These are phyloP conservation scores for Malthinus seriepunctatus DNA, from an alignment of 2,888 invertebrate genomes.

Conservation along the genomic window DNA sequence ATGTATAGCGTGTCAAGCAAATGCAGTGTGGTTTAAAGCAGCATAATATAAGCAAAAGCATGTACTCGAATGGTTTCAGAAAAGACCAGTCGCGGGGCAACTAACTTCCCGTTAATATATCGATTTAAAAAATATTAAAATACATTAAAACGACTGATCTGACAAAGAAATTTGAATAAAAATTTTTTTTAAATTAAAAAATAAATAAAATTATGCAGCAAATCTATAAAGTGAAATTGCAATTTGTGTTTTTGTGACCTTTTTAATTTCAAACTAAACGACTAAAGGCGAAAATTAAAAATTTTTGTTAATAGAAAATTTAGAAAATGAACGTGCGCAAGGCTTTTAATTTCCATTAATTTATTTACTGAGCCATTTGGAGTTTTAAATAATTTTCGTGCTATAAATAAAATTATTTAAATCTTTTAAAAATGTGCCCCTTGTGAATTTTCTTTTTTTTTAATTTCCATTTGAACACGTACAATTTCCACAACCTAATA, in stretches of 20 bases:
- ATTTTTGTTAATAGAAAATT: constrained; percentile 23
- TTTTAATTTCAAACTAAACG: constrained; percentile 38
- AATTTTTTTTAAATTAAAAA: constrained; percentile 27
- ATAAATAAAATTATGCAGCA: constrained; percentile 50
- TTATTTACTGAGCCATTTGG: neutral
- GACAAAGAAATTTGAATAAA: constrained; percentile 33
- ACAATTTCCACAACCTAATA: constrained; percentile 47
- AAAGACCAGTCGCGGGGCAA: constrained; percentile 71
- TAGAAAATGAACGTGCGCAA: constrained; percentile 15
- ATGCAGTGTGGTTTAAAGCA: constrained; percentile 36
- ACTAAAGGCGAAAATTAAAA: constrained; percentile 46
- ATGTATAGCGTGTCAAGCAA: constrained; percentile 34
- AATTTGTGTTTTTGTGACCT: constrained; percentile 54
- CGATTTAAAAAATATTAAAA: constrained; percentile 14
- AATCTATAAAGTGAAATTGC: constrained; percentile 55
- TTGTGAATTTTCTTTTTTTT: too few relatives aligned
- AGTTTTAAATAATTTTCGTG: constrained; percentile 12
- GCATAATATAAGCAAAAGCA: constrained; percentile 39
- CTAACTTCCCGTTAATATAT: constrained; percentile 54
- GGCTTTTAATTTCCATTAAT: neutral
- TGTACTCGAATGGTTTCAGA: constrained; percentile 63
- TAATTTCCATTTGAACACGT: constrained; percentile 44
- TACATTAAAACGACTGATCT: constrained; percentile 50
- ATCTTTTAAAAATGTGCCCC: neutral
- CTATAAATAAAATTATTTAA: constrained; percentile 13